These are phyloP conservation scores for Eledone cirrhosa DNA, from an alignment of 2,888 invertebrate species.

Conservation along the genomic window DNA sequence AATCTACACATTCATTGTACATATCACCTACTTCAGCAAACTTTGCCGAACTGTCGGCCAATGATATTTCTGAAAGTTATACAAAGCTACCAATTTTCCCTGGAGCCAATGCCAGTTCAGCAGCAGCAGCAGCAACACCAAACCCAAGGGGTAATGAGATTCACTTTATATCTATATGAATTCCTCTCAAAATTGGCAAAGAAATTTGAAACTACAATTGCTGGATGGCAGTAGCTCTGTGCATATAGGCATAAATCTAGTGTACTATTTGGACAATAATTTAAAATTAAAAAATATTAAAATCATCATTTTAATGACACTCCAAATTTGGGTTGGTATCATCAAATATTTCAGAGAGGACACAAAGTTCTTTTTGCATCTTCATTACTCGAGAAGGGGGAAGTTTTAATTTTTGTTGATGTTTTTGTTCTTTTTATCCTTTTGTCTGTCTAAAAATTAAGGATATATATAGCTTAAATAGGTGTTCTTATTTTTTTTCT, in stretches of 20 bases:
- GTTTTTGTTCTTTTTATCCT: not conserved
- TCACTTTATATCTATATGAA: constrained; percentile 26
- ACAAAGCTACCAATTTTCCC: constrained; percentile 19
- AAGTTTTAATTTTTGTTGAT: not conserved
- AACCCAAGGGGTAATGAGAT: constrained; percentile 26
- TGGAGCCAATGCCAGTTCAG: not conserved
- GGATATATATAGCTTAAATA: no score
- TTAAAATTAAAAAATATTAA: no score
- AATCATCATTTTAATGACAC: not conserved
- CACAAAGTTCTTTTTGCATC: not conserved
- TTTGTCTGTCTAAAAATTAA: not conserved
- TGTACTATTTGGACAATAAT: constrained; percentile 20
- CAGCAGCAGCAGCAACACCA: not conserved
- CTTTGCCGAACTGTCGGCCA: constrained; percentile 21
- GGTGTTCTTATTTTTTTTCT: no score
- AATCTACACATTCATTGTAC: constrained; percentile 23
- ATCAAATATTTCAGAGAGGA: not conserved
- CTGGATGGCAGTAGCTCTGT: constrained; percentile 17
- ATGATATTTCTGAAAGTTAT: constrained; percentile 19
- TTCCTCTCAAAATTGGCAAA: constrained; percentile 12
- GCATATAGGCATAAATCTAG: constrained; percentile 17
- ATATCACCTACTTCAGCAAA: not conserved
- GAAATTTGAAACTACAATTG: constrained; percentile 12
- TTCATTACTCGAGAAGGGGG: no score
- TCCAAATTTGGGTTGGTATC: constrained; percentile 22